Percentiles rank a stretch among this genome's conserved stretches.
Conservation (phyloP, 2,888 invertebrate genomes). For the Heterodera filipjevi region DNA sequence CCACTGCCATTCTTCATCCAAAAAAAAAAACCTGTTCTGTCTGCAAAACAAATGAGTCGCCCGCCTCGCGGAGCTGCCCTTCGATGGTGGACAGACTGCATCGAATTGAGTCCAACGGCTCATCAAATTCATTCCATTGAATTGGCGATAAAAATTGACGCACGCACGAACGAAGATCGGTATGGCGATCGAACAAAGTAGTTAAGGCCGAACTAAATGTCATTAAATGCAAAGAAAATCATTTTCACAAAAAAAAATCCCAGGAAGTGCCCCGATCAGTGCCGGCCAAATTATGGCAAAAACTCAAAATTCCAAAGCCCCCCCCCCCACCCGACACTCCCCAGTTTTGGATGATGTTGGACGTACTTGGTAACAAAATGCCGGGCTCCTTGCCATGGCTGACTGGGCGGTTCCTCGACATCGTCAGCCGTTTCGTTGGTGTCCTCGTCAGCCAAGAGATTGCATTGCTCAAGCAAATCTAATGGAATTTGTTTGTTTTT, state of each 20-base stretch:
- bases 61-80: conserved; percentile 13
- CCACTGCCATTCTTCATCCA: too few species aligned
- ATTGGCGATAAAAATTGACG: not conserved
- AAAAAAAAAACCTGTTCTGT: not conserved
- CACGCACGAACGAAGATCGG: not conserved
- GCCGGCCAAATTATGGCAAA: too few species aligned
- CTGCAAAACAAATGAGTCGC: not conserved
- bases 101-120: not conserved
- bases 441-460: not conserved
- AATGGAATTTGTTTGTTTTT: too few species aligned
- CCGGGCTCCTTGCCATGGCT: not conserved
- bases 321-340: too few species aligned
- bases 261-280: too few species aligned
- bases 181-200: not conserved
- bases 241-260: not conserved
- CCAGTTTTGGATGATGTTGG: too few species aligned
- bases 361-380: not conserved
- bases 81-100: not conserved
- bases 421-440: not conserved
- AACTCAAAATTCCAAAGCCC: too few species aligned
- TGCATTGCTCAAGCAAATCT: not conserved
- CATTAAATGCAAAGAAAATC: too few species aligned
- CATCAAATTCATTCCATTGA: not conserved
- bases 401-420: not conserved
- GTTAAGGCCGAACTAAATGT: not conserved